Evolutionary conservation across 92 coral and sea anemone genomes (phyloP).

Genomic region (Chrysogorgia sp.): DNA sequence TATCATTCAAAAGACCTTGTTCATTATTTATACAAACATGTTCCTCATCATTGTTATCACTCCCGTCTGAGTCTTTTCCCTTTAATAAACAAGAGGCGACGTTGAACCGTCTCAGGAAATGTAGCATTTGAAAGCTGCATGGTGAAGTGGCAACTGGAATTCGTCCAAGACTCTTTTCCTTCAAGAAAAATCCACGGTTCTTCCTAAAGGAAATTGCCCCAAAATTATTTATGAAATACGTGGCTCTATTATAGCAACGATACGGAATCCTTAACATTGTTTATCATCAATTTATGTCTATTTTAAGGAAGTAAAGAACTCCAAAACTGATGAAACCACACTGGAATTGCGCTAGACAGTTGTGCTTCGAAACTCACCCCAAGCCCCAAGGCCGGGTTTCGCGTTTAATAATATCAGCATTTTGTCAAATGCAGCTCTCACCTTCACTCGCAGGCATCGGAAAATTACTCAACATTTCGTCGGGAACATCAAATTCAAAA

Average conservation of each 20-base stretch:
- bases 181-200: too few relatives aligned
- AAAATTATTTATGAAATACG: too few relatives aligned
- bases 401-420: too few relatives aligned
- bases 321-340: background rate
- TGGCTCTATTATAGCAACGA: too few relatives aligned
- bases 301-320: background rate
- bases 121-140: background rate
- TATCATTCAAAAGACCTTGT: background rate
- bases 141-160: background rate
- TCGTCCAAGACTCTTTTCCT: too few relatives aligned
- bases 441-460: background rate
- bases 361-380: slow-evolving; percentile 1
- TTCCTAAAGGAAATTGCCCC: too few relatives aligned
- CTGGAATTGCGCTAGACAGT: slow-evolving; percentile 21
- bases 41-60: slow-evolving; percentile 5
- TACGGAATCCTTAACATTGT: too few relatives aligned
- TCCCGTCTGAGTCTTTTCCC: background rate
- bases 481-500: too few relatives aligned
- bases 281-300: too few relatives aligned
- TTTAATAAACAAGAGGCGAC: background rate
- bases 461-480: too few relatives aligned
- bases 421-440: background rate
- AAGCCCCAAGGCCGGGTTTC: background rate
- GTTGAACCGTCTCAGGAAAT: slow-evolving; percentile 15
- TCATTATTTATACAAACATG: background rate